phyloP scores from a whole-genome alignment of 92 coral and sea anemone species.

The Pocillopora grandis region DNA sequence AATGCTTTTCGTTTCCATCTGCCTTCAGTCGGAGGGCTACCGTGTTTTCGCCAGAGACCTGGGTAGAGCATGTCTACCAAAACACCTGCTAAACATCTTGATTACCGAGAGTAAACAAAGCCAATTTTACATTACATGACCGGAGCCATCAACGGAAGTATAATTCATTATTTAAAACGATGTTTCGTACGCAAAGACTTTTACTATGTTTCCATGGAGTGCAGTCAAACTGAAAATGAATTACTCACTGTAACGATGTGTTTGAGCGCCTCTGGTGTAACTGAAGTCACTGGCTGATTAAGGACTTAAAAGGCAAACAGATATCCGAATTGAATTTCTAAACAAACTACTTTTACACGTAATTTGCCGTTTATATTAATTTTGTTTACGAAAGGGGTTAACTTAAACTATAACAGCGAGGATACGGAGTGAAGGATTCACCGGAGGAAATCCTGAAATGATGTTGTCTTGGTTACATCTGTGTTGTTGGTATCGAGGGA shows the following conservation, averaged over 20 bases:
- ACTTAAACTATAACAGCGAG: conserved; percentile 3
- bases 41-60: background rate
- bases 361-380: background rate
- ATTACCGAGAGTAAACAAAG: background rate
- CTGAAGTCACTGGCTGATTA: background rate
- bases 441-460: background rate
- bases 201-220: background rate
- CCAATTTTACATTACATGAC: background rate
- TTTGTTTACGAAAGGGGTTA: background rate
- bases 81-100: conserved; percentile 20
- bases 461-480: conserved; percentile 1
- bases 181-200: background rate
- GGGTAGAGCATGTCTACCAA: background rate
- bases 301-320: background rate
- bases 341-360: background rate
- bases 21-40: background rate
- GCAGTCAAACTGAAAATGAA: background rate
- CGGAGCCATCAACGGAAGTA: conserved; percentile 4
- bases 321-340: background rate
- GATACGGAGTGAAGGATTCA: background rate
- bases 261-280: background rate
- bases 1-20: background rate
- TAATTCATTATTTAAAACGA: background rate
- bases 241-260: background rate
- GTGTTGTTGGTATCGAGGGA: conserved; percentile 13